Evolutionary conservation across 1,140 invertebrate genomes (phyloP).

Genomic region (Apolygus lucorum): DNA sequence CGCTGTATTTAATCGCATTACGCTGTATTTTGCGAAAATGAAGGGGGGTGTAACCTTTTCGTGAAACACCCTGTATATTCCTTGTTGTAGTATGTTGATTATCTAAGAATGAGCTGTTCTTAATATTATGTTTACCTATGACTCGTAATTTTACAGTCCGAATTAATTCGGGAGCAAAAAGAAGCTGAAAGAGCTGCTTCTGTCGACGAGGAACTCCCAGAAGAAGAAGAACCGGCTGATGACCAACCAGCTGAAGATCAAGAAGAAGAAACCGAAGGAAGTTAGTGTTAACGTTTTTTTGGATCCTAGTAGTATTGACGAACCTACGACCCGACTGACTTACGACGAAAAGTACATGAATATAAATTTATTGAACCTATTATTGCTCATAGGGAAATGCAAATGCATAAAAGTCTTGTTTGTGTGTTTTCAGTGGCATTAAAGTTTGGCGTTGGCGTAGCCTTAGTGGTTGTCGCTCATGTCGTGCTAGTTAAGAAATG

Average conservation of each 20-base stretch:
- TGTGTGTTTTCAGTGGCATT: constrained; percentile 60
- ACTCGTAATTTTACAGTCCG: constrained; percentile 26
- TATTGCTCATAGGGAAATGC: constrained; percentile 12
- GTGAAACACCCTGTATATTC: no score
- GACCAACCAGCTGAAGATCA: constrained; percentile 37
- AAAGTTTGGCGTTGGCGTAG: constrained; percentile 65
- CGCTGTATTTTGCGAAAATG: no score
- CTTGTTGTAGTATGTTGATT: no score
- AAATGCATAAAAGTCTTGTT: constrained; percentile 32
- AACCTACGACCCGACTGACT: neutral
- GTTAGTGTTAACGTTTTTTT: no score
- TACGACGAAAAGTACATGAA: constrained; percentile 37
- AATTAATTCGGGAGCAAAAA: constrained; percentile 32
- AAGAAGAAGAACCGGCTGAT: constrained; percentile 36
- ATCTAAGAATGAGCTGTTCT: no score
- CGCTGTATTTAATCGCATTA: no score
- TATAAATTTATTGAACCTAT: neutral
- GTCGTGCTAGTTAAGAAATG: constrained; percentile 54
- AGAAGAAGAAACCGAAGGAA: constrained; percentile 35
- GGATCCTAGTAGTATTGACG: neutral
- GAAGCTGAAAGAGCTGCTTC: constrained; percentile 36
- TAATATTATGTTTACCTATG: no score
- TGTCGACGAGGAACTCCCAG: constrained; percentile 25
- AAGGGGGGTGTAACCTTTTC: no score
- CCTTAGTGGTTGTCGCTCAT: constrained; percentile 64